Evolutionary conservation across 2,888 invertebrate genomes (phyloP).

Genomic region (Deilephila elpenor): DNA sequence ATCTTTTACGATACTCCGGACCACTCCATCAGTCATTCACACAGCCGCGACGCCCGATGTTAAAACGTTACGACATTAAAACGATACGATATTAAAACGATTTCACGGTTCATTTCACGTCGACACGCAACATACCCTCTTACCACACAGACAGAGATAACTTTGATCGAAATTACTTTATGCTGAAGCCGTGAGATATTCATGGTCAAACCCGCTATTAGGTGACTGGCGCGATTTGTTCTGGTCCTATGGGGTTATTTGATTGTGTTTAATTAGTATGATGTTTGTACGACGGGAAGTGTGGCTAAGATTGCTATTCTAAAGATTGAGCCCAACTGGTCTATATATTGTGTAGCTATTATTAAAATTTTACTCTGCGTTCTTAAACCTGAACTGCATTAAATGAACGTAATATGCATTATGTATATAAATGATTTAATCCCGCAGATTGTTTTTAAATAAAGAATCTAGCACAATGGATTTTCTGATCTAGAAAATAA

Average conservation of each 20-base stretch:
- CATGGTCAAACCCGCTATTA: background rate
- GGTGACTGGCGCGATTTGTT: background rate
- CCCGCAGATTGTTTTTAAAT: too few relatives aligned
- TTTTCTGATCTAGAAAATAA: too few relatives aligned
- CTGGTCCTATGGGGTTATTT: background rate
- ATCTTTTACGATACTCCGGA: background rate
- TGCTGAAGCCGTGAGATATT: background rate
- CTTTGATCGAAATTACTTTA: background rate
- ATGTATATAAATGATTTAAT: too few relatives aligned
- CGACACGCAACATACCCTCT: slow-evolving; percentile 17
- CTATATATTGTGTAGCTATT: too few relatives aligned
- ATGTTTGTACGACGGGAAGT: background rate
- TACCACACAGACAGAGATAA: slow-evolving; percentile 4
- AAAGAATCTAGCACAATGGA: too few relatives aligned
- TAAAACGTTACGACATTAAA: slow-evolving; percentile 49
- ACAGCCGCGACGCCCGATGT: slow-evolving; percentile 45
- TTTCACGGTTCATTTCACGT: slow-evolving; percentile 41
- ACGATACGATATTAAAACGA: slow-evolving; percentile 49
- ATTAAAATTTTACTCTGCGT: too few relatives aligned
- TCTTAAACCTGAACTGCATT: too few relatives aligned
- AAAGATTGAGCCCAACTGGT: too few relatives aligned
- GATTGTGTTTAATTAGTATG: slow-evolving; percentile 5
- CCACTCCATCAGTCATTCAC: slow-evolving; percentile 41
- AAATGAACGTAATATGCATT: too few relatives aligned
- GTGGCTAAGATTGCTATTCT: background rate